A percentile compares a stretch with the other conserved stretches of the same genome.
These are phyloP conservation scores for Stenopsyche tienmushanensis DNA, from an alignment of 1,140 invertebrate genomes.

Conservation along the genomic window DNA sequence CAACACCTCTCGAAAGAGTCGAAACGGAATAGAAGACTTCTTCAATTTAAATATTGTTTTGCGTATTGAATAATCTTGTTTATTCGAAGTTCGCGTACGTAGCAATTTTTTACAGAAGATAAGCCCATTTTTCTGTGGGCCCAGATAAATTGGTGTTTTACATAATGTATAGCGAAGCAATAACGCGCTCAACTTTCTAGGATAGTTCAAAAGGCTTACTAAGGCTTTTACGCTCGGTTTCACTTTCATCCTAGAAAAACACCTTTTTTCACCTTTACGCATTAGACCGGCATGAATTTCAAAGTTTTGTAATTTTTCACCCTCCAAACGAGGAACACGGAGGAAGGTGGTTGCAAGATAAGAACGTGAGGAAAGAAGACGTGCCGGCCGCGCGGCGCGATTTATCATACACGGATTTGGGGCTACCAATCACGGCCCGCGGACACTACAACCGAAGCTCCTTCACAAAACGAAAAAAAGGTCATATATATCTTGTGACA, in stretches of 20 bases:
- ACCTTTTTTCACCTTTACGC: conserved; percentile 8
- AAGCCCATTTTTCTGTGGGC: neutral
- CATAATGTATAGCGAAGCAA: neutral
- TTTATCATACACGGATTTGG: conserved; percentile 30
- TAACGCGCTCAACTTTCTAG: neutral
- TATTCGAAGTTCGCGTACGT: no score
- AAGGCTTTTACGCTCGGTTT: conserved; percentile 19
- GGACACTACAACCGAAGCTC: no score
- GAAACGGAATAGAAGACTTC: no score
- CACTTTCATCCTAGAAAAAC: conserved; percentile 13
- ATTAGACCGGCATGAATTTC: conserved; percentile 22
- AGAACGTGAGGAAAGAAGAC: conserved; percentile 38
- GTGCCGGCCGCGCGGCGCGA: conserved; percentile 25
- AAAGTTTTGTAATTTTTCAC: conserved; percentile 38
- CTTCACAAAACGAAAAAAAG: no score
- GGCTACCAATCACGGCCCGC: neutral
- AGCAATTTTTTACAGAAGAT: no score
- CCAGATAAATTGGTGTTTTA: neutral
- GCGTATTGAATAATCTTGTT: no score
- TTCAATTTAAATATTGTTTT: no score
- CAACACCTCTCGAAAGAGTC: no score
- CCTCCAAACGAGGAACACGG: conserved; percentile 2
- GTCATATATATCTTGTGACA: no score
- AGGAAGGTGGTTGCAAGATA: conserved; percentile 25
- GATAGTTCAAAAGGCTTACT: neutral